phyloP scores from a whole-genome alignment of 1,140 invertebrate species.

The Anoplolepis gracilipes region DNA sequence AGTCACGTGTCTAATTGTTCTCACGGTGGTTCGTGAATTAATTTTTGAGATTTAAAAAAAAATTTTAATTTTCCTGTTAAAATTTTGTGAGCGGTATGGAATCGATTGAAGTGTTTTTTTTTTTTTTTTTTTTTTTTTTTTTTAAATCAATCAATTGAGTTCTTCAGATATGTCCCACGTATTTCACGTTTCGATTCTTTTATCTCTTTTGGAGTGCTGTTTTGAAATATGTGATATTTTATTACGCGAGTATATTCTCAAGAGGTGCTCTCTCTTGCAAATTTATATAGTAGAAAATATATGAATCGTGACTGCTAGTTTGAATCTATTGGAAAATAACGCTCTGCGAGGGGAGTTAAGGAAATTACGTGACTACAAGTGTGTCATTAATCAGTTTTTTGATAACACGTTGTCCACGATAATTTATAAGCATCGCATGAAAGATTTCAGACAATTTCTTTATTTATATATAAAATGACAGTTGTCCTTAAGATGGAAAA shows the following conservation, averaged over 20 bases:
- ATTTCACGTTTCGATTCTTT: neutral
- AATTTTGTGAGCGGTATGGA: neutral
- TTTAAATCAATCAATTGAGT: too few relatives aligned
- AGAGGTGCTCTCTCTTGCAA: neutral
- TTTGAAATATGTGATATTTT: neutral
- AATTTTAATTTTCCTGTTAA: neutral
- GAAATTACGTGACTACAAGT: neutral
- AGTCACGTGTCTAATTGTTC: neutral
- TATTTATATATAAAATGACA: neutral
- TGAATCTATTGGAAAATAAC: constrained; percentile 21
- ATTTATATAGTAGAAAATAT: neutral
- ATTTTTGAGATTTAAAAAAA: neutral
- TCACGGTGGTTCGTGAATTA: neutral
- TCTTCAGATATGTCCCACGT: too few relatives aligned
- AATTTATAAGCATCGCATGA: neutral
- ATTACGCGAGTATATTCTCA: neutral
- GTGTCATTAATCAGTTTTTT: neutral
- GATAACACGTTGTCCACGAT: neutral
- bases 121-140: too few relatives aligned
- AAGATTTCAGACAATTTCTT: neutral
- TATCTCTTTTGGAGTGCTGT: neutral
- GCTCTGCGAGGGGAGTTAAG: neutral
- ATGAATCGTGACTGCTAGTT: neutral
- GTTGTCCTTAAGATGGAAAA: neutral
- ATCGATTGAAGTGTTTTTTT: neutral